Evolutionary conservation across 2,888 invertebrate species (phyloP).

Genomic region (Acanthosepion pharaonis): DNA sequence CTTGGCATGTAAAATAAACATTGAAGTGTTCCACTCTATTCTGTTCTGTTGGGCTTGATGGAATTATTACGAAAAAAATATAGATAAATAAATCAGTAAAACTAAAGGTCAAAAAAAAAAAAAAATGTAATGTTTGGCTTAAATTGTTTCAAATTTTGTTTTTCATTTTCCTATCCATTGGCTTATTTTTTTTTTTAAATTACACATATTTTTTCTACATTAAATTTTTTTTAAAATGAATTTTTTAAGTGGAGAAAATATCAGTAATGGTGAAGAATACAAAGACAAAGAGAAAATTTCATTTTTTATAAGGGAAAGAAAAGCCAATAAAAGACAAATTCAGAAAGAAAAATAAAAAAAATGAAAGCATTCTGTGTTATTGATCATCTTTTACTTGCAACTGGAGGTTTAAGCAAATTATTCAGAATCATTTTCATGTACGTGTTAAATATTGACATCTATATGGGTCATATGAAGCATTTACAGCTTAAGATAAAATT

Average conservation of each 20-base stretch:
- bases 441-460: too few species aligned
- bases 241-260: not conserved
- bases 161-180: not conserved
- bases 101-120: too few species aligned
- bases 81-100: too few species aligned
- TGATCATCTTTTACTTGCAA: too few species aligned
- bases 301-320: too few species aligned
- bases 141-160: not conserved
- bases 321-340: too few species aligned
- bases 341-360: too few species aligned
- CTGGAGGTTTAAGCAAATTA: too few species aligned
- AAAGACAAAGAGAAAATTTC: not conserved
- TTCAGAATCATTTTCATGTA: too few species aligned
- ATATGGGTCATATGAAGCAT: too few species aligned
- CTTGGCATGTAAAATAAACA: not conserved
- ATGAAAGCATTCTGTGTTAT: too few species aligned
- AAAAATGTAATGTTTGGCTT: not conserved
- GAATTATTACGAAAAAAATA: too few species aligned
- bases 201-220: not conserved
- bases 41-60: not conserved
- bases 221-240: not conserved
- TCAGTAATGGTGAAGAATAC: not conserved
- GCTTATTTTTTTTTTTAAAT: not conserved
- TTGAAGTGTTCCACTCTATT: not conserved
- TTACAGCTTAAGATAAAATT: not conserved